Conservation (phyloP, 2,888 invertebrate genomes). For the Nephrocerus scutellatus region DNA sequence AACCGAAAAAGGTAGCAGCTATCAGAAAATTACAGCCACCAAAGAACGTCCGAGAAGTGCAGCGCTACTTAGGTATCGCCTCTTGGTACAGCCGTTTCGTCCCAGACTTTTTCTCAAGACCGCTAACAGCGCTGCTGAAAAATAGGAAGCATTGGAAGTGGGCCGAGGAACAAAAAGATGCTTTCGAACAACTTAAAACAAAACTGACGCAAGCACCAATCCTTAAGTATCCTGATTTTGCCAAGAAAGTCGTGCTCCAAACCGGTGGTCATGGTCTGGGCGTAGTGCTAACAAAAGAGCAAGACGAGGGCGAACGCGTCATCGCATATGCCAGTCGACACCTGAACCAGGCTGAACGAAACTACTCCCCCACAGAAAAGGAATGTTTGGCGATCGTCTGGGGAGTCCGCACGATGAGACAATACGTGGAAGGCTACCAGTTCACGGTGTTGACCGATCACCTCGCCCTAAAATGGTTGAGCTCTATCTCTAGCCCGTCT, state of each 20-base stretch:
- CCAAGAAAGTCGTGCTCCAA: not conserved
- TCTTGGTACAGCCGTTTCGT: not conserved
- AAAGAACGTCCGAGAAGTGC: no score
- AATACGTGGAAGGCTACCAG: no score
- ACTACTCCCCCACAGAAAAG: conserved; percentile 11
- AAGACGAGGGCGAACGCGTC: conserved; percentile 4
- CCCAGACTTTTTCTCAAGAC: not conserved
- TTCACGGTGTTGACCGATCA: no score
- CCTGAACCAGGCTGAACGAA: conserved; percentile 6
- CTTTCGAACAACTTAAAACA: conserved; percentile 6
- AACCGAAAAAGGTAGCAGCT: no score
- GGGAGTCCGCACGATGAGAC: no score
- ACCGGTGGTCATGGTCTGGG: conserved; percentile 11
- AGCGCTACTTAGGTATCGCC: no score
- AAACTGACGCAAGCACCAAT: conserved; percentile 2
- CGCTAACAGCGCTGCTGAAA: not conserved
- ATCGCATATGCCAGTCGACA: conserved; percentile 11
- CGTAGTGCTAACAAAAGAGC: conserved; percentile 9
- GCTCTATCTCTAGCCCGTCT: conserved; percentile 9
- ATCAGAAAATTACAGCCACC: no score
- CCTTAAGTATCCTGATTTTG: conserved; percentile 7
- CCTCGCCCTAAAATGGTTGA: no score
- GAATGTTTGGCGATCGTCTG: no score
- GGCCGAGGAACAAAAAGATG: not conserved
- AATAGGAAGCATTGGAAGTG: conserved; percentile 2